Base-by-base conservation (phyloP, 2,888 invertebrate species). In the Pteria penguin region DNA sequence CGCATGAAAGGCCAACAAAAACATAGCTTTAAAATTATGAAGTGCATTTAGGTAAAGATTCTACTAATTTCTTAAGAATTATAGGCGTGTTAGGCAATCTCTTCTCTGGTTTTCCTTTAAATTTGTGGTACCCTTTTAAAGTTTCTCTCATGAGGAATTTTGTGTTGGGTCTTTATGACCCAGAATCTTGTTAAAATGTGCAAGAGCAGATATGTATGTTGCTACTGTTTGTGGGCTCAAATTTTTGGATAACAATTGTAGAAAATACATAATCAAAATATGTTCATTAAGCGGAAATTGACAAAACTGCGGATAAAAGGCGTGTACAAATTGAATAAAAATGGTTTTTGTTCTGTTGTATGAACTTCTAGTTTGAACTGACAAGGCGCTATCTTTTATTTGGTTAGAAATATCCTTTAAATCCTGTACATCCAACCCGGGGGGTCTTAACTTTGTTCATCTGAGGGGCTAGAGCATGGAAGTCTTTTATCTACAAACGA, bases 401-500 rank as follows among this genome's bases (percentile, higher is more conserved):
- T 11, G 5, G 14, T 36, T 14, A 36, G 45, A 36, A 11, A 36
- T 36, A 5, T 36, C 45, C 45, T 36, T 36, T 14, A 36, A 36
- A 36, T 36, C 45, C 14, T 36, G 45, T 36, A 36, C 45, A 36
- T 36, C 45, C 45, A 36, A 11, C 14, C 45, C 14, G 45, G 45
- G 45, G 45, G 45, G 45, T 36, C 14, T 36, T 14, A 14, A 36
- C 45, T 11, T 11, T 27, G 4, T 68, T 33, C 65, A 72, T 69
- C 32, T 63, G 54, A 18, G 75, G 71, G n/a, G 26, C 54, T 8
- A 14, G 11, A 14, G 32, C 29, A 8, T 52, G 58, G 5, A 66
- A 70, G 5, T n/a, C n/a, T 24, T 4, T 14, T 24, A 75, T 36
- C 70, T 71, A 66, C 27, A 75, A 71, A 33, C 71, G 71, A 71